Evolutionary conservation across 2,113 vertebrate species (phyloP), one percentile per base, ranked within the genome.

Genomic region (Macroglossus sobrinus): DNA sequence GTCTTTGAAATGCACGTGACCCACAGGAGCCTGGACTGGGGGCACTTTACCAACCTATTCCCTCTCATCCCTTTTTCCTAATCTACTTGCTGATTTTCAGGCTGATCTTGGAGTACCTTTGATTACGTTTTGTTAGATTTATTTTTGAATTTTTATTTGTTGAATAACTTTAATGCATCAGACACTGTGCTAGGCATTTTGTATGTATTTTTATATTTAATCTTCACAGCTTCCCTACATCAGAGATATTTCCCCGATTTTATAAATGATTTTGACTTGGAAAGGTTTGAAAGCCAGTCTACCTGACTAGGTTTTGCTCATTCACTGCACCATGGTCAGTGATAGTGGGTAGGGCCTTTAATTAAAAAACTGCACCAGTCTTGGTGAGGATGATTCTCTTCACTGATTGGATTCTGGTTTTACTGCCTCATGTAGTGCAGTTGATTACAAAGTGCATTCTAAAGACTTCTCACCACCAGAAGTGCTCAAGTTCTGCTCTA

Each of bases 141-240:
- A 14, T n/a, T 75, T 96, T 75, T 85, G 68, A 93, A 64, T 71
- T 92, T 94, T 53, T n/a, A 71, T 53, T 89, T 89, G 64, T 57
- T 79, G 78, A 55, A 71, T 16, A 72, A 66, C 35, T 89, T 85
- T 33, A 82, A 78, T 24, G 69, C 68, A 28, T 57, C 43, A 91
- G 84, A 35, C 7, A 30, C 45, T 40, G 33, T 81, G 61, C 16
- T 85, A 35, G 30, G 55, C 64, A 82, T 74, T 92, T 89, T 12
- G 64, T 13, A 33, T 64, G 1, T 40, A 24, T 63, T 84, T 92
- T 87, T 57, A 26, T 74, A 12, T 15, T 81, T 63, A 79, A 57
- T 19, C 3, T 12, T 84, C 47, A 84, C 22, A 40, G 74, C 28
- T 64, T 22, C 22, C 79, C 28, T 69, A 69, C 22, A 57, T 0